Evolutionary conservation across 1,140 invertebrate species (phyloP), one percentile per base, ranked within the genome.

Genomic region (Mizuhopecten yessoensis): DNA sequence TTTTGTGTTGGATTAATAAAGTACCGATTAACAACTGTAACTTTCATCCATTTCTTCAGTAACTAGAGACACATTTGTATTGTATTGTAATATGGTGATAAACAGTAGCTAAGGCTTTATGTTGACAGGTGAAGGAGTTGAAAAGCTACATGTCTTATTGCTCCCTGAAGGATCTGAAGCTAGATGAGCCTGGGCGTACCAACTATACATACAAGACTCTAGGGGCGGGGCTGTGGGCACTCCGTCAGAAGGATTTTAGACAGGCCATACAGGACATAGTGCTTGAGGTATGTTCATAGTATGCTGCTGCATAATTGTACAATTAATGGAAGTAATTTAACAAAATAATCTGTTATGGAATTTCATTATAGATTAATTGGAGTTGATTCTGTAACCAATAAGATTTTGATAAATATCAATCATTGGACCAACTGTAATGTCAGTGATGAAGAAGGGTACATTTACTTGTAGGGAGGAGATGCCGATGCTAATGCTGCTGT

Each of bases 401-500:
- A n/a, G n/a, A n/a, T n/a, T n/a, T n/a, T n/a, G n/a, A n/a, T n/a
- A n/a, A n/a, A 39, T 39, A 39, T 39, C 36, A 39, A 13, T 39
- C 13, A 39, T 39, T 7, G 13, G 36, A 39, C n/a, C n/a, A n/a
- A n/a, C n/a, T n/a, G n/a, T n/a, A 39, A 39, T 39, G 36, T 39
- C 36, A 39, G 36, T 39, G 36, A 39, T 39, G 13, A 39, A 39
- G 36, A n/a, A n/a, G n/a, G n/a, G 36, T 7, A 39, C 36, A 7
- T 5, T 34, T 75, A 5, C 86, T 92, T 39, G 86, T 75, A 96
- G 95, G 96, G 95, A 87, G 96, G 96, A 34, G 96, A 96, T 94
- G 94, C 96, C 86, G 96, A 96, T 92, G 95, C 95, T 13, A 96
- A 96, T 93, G 94, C 94, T 42, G 94, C 95, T 86, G 95, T 96